Evolutionary conservation across 2,797 vertebrate genomes (phyloP).

Genomic region (Phataginus tetradactyla): DNA sequence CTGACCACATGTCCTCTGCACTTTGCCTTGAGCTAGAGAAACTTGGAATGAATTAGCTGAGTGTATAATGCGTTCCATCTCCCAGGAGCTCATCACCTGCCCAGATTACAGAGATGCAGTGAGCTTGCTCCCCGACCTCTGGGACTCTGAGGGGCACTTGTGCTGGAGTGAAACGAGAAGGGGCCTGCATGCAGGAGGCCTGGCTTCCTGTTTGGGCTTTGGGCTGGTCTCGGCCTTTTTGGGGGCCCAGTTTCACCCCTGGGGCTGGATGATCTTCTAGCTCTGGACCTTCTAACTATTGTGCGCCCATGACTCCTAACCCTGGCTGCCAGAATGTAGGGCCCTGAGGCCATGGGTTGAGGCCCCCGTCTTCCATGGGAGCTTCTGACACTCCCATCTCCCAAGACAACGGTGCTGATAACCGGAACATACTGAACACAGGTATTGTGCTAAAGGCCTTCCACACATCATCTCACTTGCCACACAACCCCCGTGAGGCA

Average conservation of each 20-base stretch:
- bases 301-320: background rate
- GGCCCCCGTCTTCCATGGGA: background rate
- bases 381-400: background rate
- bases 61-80: constrained; percentile 70
- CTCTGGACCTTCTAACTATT: background rate
- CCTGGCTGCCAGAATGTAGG: background rate
- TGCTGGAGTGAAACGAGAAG: background rate
- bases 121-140: constrained; percentile 20
- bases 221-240: background rate
- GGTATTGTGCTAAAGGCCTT: background rate
- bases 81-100: constrained; percentile 74
- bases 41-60: constrained; percentile 79
- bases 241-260: background rate
- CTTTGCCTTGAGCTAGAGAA: constrained; percentile 75
- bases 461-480: background rate
- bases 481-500: background rate
- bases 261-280: background rate
- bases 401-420: background rate
- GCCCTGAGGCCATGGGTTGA: background rate
- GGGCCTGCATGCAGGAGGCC: background rate
- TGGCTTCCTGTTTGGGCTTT: background rate
- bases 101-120: background rate
- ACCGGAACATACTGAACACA: background rate
- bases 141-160: background rate
- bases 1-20: constrained; percentile 69